Evolutionary conservation across 2,797 vertebrate genomes (phyloP).

Genomic region (Clarias laeviceps): DNA sequence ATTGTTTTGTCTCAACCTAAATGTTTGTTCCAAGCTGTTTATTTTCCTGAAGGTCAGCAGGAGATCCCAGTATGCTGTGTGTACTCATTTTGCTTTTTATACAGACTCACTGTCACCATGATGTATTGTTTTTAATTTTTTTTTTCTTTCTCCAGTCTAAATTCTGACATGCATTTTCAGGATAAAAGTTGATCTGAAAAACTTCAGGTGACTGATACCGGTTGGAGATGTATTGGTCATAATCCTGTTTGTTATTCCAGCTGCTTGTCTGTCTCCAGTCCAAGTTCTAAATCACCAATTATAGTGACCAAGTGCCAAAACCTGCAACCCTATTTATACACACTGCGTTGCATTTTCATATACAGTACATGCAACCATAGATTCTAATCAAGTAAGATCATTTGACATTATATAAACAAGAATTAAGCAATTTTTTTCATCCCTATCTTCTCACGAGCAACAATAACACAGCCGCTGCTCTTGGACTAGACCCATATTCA

Average conservation of each 20-base stretch:
- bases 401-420: constrained; percentile 34
- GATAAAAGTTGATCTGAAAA: neutral
- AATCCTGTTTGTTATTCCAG: constrained; percentile 41
- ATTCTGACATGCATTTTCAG: neutral
- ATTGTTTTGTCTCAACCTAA: constrained; percentile 48
- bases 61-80: constrained; percentile 37
- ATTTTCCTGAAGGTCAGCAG: constrained; percentile 46
- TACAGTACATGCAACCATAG: constrained; percentile 25
- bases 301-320: constrained; percentile 13
- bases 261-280: constrained; percentile 34
- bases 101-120: constrained; percentile 18
- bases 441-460: constrained; percentile 26
- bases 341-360: constrained; percentile 17
- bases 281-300: constrained; percentile 43
- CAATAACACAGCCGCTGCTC: constrained; percentile 20
- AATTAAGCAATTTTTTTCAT: constrained; percentile 24
- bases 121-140: constrained; percentile 27
- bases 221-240: constrained; percentile 21
- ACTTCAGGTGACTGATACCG: constrained; percentile 22
- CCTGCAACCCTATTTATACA: constrained; percentile 1
- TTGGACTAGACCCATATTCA: constrained; percentile 6
- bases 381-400: constrained; percentile 33
- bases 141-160: neutral
- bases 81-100: constrained; percentile 21
- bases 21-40: constrained; percentile 41